Conservation (phyloP, 1,140 invertebrate genomes). For the Hesperophylax magnus region DNA sequence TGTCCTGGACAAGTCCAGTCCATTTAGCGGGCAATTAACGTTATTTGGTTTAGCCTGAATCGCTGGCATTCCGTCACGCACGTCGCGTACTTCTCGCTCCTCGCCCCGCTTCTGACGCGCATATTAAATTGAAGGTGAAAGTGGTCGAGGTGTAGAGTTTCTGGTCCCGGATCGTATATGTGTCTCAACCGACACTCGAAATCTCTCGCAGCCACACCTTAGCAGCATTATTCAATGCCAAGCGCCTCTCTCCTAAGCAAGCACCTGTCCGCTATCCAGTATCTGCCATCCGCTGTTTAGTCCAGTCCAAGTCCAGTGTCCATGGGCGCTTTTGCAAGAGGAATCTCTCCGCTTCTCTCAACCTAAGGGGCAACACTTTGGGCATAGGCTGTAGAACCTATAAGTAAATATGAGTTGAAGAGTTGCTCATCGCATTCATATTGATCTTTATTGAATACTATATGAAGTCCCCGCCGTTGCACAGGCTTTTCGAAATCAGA, state of each 20-base stretch:
- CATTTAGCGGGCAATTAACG: not conserved
- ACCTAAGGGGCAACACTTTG: too few species aligned
- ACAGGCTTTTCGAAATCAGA: too few species aligned
- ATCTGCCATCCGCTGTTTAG: too few species aligned
- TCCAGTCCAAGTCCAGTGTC: too few species aligned
- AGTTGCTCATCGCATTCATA: too few species aligned
- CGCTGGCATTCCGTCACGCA: constrained; percentile 8
- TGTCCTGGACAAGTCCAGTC: too few species aligned
- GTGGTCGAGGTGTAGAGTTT: constrained; percentile 42
- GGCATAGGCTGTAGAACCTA: too few species aligned
- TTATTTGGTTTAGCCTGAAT: not conserved
- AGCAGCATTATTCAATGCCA: constrained; percentile 29
- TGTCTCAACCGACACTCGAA: constrained; percentile 35
- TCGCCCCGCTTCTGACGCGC: constrained; percentile 44
- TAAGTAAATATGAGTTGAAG: too few species aligned
- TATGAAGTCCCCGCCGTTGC: too few species aligned
- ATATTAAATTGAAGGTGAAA: constrained; percentile 54
- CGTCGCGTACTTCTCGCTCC: constrained; percentile 23
- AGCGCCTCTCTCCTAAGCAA: not conserved
- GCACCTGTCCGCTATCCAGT: not conserved
- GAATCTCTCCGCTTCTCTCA: too few species aligned
- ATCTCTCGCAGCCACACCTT: constrained; percentile 41
- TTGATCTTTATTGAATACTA: too few species aligned
- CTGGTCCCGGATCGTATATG: constrained; percentile 26
- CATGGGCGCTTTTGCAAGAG: too few species aligned